Percentiles rank a stretch among this genome's conserved stretches.
These are phyloP conservation scores for Prochilodus magdalenae DNA, from an alignment of 2,113 vertebrate species.

Conservation along the genomic window DNA sequence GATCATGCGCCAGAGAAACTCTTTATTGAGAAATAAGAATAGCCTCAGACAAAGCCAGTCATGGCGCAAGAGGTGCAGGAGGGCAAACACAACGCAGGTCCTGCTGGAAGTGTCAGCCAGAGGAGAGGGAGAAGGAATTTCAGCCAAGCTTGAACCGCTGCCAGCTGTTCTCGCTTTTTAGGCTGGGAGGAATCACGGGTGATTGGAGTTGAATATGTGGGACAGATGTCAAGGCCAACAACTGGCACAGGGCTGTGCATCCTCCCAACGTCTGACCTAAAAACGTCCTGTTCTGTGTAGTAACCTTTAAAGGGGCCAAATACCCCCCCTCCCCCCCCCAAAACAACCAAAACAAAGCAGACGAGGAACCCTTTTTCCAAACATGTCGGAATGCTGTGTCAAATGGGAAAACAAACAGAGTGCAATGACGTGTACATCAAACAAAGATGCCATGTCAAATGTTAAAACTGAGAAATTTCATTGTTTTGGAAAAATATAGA, in stretches of 20 bases:
- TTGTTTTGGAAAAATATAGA: no score
- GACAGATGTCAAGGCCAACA: conserved; percentile 54
- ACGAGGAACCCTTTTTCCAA: no score
- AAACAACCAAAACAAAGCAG: no score
- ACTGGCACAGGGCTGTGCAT: conserved; percentile 28
- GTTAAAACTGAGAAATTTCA: no score
- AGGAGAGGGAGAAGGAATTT: conserved; percentile 51
- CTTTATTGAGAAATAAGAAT: conserved; percentile 20
- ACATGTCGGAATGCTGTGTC: no score
- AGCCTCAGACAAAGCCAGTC: conserved; percentile 27
- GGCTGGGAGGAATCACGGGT: conserved; percentile 43
- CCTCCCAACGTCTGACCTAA: conserved; percentile 20
- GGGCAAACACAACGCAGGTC: conserved; percentile 42
- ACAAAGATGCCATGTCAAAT: no score
- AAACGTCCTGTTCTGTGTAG: neutral
- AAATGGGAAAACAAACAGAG: no score
- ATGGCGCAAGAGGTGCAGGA: conserved; percentile 20
- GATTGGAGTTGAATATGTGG: conserved; percentile 51
- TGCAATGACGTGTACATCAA: no score
- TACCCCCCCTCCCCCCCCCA: no score
- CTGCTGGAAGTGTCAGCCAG: conserved; percentile 48
- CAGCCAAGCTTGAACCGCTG: conserved; percentile 45
- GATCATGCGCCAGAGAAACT: conserved; percentile 20
- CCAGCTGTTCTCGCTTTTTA: conserved; percentile 57
- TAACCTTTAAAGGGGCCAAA: neutral